Evolutionary conservation across 2,888 invertebrate genomes (phyloP).

Genomic region (Noctua comes): DNA sequence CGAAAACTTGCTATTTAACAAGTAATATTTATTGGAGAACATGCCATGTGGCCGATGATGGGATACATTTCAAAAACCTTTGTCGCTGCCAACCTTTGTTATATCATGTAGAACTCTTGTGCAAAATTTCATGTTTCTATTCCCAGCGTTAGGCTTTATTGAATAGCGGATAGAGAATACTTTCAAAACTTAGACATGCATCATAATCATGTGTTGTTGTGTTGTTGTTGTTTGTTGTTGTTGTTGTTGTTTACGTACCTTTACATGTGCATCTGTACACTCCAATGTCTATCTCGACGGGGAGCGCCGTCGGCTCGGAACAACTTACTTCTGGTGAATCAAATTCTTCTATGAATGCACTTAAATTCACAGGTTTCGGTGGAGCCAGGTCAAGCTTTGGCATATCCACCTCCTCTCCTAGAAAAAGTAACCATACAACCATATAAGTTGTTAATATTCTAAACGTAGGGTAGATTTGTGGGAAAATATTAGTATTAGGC

Average conservation of each 20-base stretch:
- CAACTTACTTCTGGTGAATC: background rate
- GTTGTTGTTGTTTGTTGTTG: too few species aligned
- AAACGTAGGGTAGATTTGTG: background rate
- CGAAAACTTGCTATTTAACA: too few species aligned
- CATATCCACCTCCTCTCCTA: constrained; percentile 20
- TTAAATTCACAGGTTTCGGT: background rate
- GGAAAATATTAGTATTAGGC: background rate
- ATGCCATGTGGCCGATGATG: too few species aligned
- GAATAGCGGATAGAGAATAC: background rate
- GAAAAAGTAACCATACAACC: background rate
- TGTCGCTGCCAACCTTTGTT: too few species aligned
- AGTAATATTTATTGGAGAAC: too few species aligned
- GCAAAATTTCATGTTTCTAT: background rate
- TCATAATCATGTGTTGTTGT: background rate
- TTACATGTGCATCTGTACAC: background rate
- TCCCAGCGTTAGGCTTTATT: background rate
- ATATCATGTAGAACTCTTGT: too few species aligned
- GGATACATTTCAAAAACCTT: background rate
- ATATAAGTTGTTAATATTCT: background rate
- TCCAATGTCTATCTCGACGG: background rate
- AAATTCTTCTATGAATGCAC: background rate
- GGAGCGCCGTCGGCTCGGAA: background rate
- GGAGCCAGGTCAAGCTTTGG: background rate
- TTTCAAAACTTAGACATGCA: background rate
- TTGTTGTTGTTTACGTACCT: background rate